Conservation (phyloP, 2,888 invertebrate species). For the Cheilosia soror region DNA sequence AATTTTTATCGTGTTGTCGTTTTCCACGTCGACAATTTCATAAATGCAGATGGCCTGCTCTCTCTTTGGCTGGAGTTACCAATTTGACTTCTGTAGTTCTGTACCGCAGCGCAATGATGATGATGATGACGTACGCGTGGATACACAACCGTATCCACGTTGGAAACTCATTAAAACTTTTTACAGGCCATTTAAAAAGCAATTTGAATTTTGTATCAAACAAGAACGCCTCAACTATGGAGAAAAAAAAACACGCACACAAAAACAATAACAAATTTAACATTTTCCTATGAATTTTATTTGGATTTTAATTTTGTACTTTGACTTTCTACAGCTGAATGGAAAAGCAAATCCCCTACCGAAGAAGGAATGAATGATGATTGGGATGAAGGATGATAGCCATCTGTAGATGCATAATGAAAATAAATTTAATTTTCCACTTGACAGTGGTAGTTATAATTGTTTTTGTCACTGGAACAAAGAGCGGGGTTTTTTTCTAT, state of each 20-base stretch:
- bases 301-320: conserved; percentile 67
- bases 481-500: neutral
- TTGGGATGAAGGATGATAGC: neutral
- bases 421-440: conserved; percentile 69
- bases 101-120: conserved; percentile 32
- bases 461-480: conserved; percentile 45
- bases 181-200: conserved; percentile 84
- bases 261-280: conserved; percentile 24
- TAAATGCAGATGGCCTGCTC: conserved; percentile 71
- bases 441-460: conserved; percentile 60
- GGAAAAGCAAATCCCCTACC: neutral
- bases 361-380: conserved; percentile 1
- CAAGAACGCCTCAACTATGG: conserved; percentile 18
- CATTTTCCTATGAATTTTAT: conserved; percentile 61
- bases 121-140: conserved; percentile 26
- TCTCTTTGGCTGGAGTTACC: conserved; percentile 38
- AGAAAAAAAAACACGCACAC: conserved; percentile 20
- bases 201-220: conserved; percentile 79
- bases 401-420: conserved; percentile 56
- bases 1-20: conserved; percentile 60
- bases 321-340: conserved; percentile 27
- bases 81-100: conserved; percentile 69
- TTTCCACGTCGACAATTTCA: conserved; percentile 74
- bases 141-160: conserved; percentile 69
- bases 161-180: conserved; percentile 84